phyloP scores from a whole-genome alignment of 2,888 invertebrate species.

The Desoria tigrina region DNA sequence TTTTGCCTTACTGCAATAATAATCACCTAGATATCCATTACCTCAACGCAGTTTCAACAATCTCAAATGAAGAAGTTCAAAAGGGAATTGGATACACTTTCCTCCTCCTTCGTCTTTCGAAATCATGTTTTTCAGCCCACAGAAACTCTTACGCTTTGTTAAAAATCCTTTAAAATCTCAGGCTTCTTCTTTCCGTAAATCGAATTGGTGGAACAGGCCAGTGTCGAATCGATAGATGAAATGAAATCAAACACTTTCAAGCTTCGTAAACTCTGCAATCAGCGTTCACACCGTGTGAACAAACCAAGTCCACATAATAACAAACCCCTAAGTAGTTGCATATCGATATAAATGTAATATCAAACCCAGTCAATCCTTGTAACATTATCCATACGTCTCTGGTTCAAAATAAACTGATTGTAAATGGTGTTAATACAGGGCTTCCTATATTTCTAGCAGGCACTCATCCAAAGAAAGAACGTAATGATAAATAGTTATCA shows the following conservation, averaged over 20 bases:
- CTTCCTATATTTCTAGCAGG: too few species aligned
- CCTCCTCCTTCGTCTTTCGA: background rate
- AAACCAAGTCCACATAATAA: background rate
- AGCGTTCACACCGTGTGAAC: background rate
- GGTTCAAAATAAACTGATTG: too few species aligned
- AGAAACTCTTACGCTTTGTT: too few species aligned
- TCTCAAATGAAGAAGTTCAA: conserved; percentile 1
- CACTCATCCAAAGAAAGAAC: too few species aligned
- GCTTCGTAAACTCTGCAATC: background rate
- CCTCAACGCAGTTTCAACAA: background rate
- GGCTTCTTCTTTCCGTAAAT: too few species aligned
- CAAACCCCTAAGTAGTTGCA: background rate
- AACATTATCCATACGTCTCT: too few species aligned
- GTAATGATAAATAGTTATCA: too few species aligned
- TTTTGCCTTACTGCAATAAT: background rate
- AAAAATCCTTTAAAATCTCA: too few species aligned
- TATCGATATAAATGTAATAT: too few species aligned
- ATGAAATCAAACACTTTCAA: conserved; percentile 5
- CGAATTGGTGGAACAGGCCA: background rate
- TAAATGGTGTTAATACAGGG: too few species aligned
- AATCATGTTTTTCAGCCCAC: too few species aligned
- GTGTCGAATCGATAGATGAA: conserved; percentile 8
- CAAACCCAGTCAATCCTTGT: too few species aligned
- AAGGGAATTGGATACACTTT: conserved; percentile 7
- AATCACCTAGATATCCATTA: conserved; percentile 11